phyloP scores from a whole-genome alignment of 2,113 vertebrate genomes.

The Neotoma lepida region DNA sequence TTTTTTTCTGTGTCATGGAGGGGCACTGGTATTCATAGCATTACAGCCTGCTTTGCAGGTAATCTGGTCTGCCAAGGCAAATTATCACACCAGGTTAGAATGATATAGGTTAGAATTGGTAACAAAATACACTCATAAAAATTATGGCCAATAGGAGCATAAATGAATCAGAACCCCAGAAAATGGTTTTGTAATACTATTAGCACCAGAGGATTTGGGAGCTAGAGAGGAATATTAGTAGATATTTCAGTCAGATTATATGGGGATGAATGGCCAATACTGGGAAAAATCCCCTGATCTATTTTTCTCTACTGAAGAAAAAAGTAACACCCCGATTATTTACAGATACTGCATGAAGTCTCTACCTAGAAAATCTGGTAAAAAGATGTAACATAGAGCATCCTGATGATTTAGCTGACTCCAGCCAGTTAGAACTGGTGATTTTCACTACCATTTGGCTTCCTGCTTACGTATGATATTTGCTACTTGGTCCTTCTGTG shows the following conservation, averaged over 20 bases:
- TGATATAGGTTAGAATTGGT: background rate
- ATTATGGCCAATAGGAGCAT: background rate
- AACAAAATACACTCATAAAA: constrained; percentile 18
- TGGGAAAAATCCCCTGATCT: constrained; percentile 1
- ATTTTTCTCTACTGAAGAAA: constrained; percentile 8
- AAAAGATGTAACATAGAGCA: background rate
- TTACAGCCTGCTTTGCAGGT: background rate
- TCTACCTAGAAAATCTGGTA: background rate
- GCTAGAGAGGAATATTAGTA: background rate
- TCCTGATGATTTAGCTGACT: constrained; percentile 18
- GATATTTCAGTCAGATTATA: constrained; percentile 27
- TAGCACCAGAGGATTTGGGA: background rate
- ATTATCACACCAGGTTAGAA: background rate
- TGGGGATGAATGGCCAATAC: background rate
- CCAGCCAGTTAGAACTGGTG: background rate
- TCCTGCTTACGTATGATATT: background rate
- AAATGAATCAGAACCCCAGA: background rate
- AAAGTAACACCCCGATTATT: constrained; percentile 20
- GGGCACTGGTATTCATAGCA: background rate
- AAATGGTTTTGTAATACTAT: background rate
- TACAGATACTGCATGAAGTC: background rate
- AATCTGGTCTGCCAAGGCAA: background rate
- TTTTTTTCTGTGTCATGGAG: background rate
- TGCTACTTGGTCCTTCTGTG: background rate
- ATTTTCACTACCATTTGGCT: background rate